A percentile compares a stretch with the other conserved stretches of the same genome.
These are phyloP conservation scores for Aphis craccivora DNA, from an alignment of 1,140 invertebrate species.

Conservation along the genomic window DNA sequence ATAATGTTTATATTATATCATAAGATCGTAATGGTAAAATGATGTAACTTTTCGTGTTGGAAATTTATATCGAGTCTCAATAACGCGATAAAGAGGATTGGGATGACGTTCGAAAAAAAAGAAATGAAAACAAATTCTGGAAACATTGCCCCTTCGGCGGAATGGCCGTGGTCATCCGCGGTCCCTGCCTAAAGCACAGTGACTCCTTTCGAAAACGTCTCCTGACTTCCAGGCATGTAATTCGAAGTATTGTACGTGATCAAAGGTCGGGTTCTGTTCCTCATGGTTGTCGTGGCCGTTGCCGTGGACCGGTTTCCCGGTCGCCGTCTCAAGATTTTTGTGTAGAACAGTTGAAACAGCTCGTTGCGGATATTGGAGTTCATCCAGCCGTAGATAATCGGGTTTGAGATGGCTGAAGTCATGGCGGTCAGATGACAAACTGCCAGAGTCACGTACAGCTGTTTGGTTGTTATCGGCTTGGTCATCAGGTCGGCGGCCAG, in stretches of 20 bases:
- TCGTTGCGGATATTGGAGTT: slow-evolving; percentile 67
- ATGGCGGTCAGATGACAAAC: slow-evolving; percentile 70
- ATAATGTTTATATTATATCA: no score
- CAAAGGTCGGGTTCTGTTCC: slow-evolving; percentile 16
- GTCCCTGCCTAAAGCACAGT: not conserved
- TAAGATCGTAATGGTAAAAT: not conserved
- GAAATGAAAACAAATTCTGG: not conserved
- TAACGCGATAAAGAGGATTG: not conserved
- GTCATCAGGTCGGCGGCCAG: slow-evolving; percentile 64
- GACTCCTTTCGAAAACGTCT: not conserved
- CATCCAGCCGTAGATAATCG: slow-evolving; percentile 69
- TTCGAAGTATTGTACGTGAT: slow-evolving; percentile 40
- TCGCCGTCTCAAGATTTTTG: slow-evolving; percentile 61
- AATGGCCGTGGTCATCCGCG: not conserved
- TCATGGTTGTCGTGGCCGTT: slow-evolving; percentile 4
- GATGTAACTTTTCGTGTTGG: not conserved
- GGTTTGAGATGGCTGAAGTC: slow-evolving; percentile 68
- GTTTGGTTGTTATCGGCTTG: slow-evolving; percentile 60
- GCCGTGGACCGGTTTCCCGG: not conserved
- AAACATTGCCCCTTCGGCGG: not conserved
- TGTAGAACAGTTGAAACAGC: slow-evolving; percentile 68
- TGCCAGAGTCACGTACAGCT: slow-evolving; percentile 64
- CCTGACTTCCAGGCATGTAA: slow-evolving; percentile 29
- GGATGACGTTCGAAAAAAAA: not conserved
- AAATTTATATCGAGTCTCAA: not conserved